A percentile compares a stretch with the other conserved stretches of the same genome.
Evolutionary conservation across 1,140 invertebrate genomes (phyloP).

Genomic region (Penaeus vannamei): DNA sequence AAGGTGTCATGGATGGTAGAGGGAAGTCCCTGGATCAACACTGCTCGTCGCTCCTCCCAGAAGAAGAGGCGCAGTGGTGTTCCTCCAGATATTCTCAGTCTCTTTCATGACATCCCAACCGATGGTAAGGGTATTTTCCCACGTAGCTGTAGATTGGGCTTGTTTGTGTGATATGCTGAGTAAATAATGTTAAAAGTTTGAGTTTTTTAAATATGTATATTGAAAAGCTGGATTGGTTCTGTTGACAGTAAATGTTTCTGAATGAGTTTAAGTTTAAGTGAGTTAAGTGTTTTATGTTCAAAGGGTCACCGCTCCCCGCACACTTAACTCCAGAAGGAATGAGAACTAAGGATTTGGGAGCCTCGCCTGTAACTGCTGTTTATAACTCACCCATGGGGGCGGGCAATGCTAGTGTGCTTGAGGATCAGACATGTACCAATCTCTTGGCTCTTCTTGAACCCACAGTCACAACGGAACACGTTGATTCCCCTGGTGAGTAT

Average conservation of each 20-base stretch:
- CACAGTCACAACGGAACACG: not conserved
- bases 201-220: not conserved
- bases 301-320: not conserved
- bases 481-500: slow-evolving; percentile 4
- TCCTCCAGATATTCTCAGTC: not conserved
- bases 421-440: slow-evolving; percentile 5
- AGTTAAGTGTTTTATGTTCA: not conserved
- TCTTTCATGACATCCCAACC: slow-evolving; percentile 2
- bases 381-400: not conserved
- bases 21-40: not conserved
- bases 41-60: not conserved
- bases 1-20: slow-evolving; percentile 8
- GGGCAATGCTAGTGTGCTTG: not conserved
- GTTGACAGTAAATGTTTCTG: not conserved
- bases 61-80: not conserved
- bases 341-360: not conserved
- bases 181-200: not conserved
- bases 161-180: not conserved
- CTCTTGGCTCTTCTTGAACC: not conserved
- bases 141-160: not conserved
- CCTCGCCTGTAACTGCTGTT: not conserved
- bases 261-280: not conserved
- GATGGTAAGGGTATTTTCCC: not conserved
- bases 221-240: not conserved
- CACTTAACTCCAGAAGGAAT: not conserved